A percentile compares a stretch with the other conserved stretches of the same genome.
These are phyloP conservation scores for Furcula furcula DNA, from an alignment of 2,888 invertebrate genomes.

Conservation along the genomic window DNA sequence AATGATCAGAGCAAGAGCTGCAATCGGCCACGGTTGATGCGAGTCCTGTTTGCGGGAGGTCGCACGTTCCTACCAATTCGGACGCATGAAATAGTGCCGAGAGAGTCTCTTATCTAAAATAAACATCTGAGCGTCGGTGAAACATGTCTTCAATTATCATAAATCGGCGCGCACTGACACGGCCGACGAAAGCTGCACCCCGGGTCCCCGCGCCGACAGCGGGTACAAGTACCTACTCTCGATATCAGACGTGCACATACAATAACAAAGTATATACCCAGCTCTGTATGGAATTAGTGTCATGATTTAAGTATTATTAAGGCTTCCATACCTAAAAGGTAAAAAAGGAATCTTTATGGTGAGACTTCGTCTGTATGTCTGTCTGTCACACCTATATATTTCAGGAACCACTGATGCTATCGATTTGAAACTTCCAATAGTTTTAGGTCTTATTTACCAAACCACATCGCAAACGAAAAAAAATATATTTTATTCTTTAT, in stretches of 20 bases:
- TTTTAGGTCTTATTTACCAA: too few relatives aligned
- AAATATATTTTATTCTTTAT: too few relatives aligned
- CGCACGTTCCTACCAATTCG: conserved; percentile 69
- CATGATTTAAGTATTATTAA: too few relatives aligned
- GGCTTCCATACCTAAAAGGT: too few relatives aligned
- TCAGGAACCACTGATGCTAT: too few relatives aligned
- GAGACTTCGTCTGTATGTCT: too few relatives aligned
- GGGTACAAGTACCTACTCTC: conserved; percentile 36
- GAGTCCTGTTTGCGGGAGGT: conserved; percentile 65
- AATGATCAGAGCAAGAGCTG: conserved; percentile 61
- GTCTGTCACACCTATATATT: too few relatives aligned
- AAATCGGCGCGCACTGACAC: conserved; percentile 75
- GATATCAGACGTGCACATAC: conserved; percentile 49
- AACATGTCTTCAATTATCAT: conserved; percentile 82
- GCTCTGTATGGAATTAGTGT: too few relatives aligned
- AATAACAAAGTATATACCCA: too few relatives aligned
- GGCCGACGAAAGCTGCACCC: conserved; percentile 67
- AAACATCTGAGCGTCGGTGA: conserved; percentile 79
- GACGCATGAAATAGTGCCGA: conserved; percentile 77
- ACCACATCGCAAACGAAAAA: too few relatives aligned
- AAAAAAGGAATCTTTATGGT: too few relatives aligned
- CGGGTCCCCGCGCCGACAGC: conserved; percentile 42
- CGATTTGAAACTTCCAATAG: too few relatives aligned
- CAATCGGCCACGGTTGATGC: conserved; percentile 58
- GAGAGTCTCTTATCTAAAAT: conserved; percentile 77